A percentile compares a stretch with the other conserved stretches of the same genome.
These are phyloP conservation scores for Channa striata DNA, from an alignment of 2,797 vertebrate genomes.

Conservation along the genomic window DNA sequence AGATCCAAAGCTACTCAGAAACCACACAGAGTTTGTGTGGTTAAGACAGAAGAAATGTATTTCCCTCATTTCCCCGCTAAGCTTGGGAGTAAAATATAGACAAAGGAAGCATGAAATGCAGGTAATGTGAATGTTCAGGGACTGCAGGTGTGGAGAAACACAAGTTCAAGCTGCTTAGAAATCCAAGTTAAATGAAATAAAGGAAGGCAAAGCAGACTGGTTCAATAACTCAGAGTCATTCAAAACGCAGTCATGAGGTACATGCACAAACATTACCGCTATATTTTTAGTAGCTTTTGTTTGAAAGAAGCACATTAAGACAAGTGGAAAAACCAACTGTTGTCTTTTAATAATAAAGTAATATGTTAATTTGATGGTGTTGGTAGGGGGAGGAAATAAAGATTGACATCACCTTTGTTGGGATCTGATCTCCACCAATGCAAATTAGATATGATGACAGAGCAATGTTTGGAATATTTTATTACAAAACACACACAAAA, in stretches of 20 bases:
- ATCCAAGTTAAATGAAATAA: not conserved
- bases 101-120: slow-evolving; percentile 7
- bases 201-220: not conserved
- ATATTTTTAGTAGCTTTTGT: no score
- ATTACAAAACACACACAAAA: no score
- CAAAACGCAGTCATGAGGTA: slow-evolving; percentile 20
- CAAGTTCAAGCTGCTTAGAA: slow-evolving; percentile 8
- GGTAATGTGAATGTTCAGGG: slow-evolving; percentile 15
- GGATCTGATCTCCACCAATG: no score
- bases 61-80: slow-evolving; percentile 14
- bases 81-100: slow-evolving; percentile 20
- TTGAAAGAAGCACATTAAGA: no score
- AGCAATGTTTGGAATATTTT: no score
- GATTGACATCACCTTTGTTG: no score
- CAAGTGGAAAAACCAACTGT: no score
- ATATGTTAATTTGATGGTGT: no score
- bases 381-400: no score
- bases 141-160: slow-evolving; percentile 3
- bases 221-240: slow-evolving; percentile 8
- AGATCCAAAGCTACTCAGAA: slow-evolving; percentile 46
- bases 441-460: no score
- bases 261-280: not conserved
- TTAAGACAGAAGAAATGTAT: slow-evolving; percentile 30
- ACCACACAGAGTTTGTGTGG: slow-evolving; percentile 46
- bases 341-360: no score